Base-by-base conservation (phyloP, 2,797 vertebrate genomes). In the Vireo griseus region DNA sequence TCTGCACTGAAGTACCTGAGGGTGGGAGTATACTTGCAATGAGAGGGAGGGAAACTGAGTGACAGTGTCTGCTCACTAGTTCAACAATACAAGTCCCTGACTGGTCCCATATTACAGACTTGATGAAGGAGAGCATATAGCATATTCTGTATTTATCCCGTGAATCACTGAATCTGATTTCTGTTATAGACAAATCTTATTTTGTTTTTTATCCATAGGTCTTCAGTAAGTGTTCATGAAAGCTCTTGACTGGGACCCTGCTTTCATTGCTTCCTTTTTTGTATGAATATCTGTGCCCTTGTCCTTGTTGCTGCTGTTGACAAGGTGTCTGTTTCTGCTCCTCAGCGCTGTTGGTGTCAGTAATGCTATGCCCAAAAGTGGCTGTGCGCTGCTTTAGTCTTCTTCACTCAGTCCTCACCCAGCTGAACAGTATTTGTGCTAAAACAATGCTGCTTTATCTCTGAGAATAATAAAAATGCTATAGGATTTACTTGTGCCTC, bases 131-230 rank as follows among this genome's bases (percentile, higher is more conserved):
- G 62, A 54, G 4, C 11, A 11, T n/a, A 1, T 40, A 33, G 55
- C 24, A 25, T 58, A 39, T 55, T 78, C 29, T 75, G 4, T 55
- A 17, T 68, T 75, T 15, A 59, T 52, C 19, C 47, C n/a, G 20
- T 66, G 47, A 54, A 61, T 54, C 3, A 45, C 4, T 16, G 18
- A 82, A 40, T 50, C 35, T 80, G 9, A 50, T 74, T 89, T 79
- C 31, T 83, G 8, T 48, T 57, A 28, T 12, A 77, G n/a, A 74
- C 17, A 91, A 74, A 40, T n/a, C n/a, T 72, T 65, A 19, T 9
- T 90, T 83, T 88, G 18, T 52, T 86, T 93, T 91, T 89, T 71
- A 63, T 83, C 57, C 52, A 26, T 86, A 92, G 57, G 61, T 88
- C 45, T 50, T 77, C 79, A 62, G 22, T 91, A 90, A 95, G 72